A percentile compares a stretch with the other conserved stretches of the same genome.
These are phyloP conservation scores for Aix galericulata DNA, from an alignment of 2,113 vertebrate species.

Conservation along the genomic window DNA sequence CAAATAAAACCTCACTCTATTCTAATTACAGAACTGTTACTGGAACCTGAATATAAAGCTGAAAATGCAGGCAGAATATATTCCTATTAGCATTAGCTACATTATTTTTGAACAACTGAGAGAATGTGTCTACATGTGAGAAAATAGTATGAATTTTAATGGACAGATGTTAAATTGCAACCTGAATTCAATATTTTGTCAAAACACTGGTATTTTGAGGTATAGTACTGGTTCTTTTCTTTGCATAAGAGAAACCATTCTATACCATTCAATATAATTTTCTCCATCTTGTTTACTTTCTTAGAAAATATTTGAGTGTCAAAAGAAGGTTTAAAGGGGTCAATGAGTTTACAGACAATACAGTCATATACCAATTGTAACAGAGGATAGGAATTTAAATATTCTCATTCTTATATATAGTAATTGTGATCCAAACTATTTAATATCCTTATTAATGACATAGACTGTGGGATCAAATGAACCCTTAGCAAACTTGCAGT, in stretches of 20 bases:
- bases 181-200: neutral
- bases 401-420: neutral
- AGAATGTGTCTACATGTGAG: neutral
- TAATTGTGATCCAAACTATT: neutral
- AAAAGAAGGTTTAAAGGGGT: neutral
- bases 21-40: neutral
- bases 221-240: neutral
- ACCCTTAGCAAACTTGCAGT: too few species aligned
- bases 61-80: neutral
- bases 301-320: neutral
- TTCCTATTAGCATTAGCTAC: neutral
- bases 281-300: neutral
- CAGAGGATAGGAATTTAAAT: neutral
- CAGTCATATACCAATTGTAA: neutral
- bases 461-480: too few species aligned
- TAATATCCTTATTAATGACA: too few species aligned
- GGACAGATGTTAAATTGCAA: accelerated
- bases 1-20: neutral
- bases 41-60: neutral
- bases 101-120: neutral
- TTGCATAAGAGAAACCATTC: neutral
- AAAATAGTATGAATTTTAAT: neutral
- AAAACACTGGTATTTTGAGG: neutral
- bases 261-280: neutral
- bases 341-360: neutral